Conservation (phyloP, 2,113 vertebrate species). For the Illadopsis cleaveri region DNA sequence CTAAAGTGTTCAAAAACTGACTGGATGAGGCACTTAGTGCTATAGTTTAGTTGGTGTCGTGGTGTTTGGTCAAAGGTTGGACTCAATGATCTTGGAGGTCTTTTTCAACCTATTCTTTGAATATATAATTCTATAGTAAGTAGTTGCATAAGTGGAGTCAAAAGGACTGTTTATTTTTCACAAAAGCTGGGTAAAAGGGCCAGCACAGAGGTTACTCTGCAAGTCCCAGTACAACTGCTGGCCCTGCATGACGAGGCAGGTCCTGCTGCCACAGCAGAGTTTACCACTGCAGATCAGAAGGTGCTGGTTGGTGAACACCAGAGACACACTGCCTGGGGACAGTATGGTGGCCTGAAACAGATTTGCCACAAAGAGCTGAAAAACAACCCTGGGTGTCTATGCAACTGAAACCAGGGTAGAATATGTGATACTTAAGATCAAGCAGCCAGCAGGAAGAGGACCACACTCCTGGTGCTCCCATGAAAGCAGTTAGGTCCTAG, state of each 20-base stretch:
- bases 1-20: background rate
- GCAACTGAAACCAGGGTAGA: background rate
- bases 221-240: background rate
- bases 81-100: background rate
- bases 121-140: background rate
- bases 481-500: background rate
- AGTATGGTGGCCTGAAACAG: background rate
- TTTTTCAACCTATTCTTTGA: background rate
- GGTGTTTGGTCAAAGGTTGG: background rate
- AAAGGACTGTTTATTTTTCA: background rate
- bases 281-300: background rate
- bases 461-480: background rate
- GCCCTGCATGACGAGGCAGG: fast-evolving
- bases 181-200: background rate
- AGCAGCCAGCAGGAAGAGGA: background rate
- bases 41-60: fast-evolving
- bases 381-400: fast-evolving
- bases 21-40: background rate
- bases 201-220: background rate
- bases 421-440: fast-evolving
- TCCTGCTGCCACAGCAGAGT: background rate
- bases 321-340: background rate
- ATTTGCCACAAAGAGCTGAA: background rate
- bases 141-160: background rate
- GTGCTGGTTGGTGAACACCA: background rate